A percentile compares a stretch with the other conserved stretches of the same genome.
These are phyloP conservation scores for Plagodis pulveraria DNA, from an alignment of 2,888 invertebrate genomes.

Conservation along the genomic window DNA sequence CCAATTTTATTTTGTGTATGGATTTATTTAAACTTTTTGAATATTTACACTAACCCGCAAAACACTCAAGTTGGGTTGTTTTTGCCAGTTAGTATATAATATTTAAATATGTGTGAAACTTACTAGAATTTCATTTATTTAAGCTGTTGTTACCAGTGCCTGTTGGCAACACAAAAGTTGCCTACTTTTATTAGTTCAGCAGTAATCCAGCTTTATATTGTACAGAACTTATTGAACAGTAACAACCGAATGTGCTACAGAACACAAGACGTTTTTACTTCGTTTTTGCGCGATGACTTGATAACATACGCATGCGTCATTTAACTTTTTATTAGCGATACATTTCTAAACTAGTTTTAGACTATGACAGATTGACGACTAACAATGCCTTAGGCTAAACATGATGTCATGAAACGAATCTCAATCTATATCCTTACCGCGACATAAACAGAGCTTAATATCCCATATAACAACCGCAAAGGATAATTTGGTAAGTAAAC, in stretches of 20 bases:
- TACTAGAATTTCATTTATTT: too few species aligned
- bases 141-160: too few species aligned
- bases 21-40: too few species aligned
- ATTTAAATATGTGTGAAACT: too few species aligned
- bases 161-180: too few species aligned
- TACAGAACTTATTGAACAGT: too few species aligned
- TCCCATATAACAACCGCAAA: slow-evolving; percentile 3
- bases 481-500: slow-evolving; percentile 7
- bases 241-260: neutral
- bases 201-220: too few species aligned
- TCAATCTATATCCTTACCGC: neutral
- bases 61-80: too few species aligned
- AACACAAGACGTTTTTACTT: slow-evolving; percentile 13
- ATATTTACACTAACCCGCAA: too few species aligned
- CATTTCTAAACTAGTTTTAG: slow-evolving; percentile 43
- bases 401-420: slow-evolving; percentile 21
- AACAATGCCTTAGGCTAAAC: slow-evolving; percentile 47
- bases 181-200: too few species aligned
- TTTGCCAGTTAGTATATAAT: too few species aligned
- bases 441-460: neutral
- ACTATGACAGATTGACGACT: slow-evolving; percentile 56
- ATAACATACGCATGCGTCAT: slow-evolving; percentile 21
- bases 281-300: slow-evolving; percentile 22
- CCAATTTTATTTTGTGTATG: too few species aligned
- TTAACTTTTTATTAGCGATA: slow-evolving; percentile 31